Percentiles rank a stretch among this genome's conserved stretches.
phyloP scores from a whole-genome alignment of 2,888 invertebrate species.

The Drosophila austrosaltans region DNA sequence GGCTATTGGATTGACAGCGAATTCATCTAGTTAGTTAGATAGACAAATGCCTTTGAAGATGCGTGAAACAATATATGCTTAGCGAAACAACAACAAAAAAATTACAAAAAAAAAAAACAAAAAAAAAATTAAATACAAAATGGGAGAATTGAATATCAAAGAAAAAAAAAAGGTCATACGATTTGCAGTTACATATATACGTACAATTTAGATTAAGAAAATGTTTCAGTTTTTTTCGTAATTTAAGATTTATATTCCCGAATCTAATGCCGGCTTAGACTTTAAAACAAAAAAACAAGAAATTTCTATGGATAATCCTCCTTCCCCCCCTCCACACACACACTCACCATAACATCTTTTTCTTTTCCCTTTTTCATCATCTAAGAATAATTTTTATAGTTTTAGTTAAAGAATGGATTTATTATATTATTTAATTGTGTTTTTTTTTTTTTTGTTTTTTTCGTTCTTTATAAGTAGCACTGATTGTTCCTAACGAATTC shows the following conservation, averaged over 20 bases:
- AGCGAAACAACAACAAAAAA: slow-evolving; percentile 24
- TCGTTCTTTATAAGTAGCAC: slow-evolving; percentile 55
- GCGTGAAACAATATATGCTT: slow-evolving; percentile 56
- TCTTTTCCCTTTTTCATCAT: too few relatives aligned
- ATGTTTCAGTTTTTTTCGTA: slow-evolving; percentile 28
- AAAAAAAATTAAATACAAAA: slow-evolving; percentile 30
- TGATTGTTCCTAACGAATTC: slow-evolving; percentile 73
- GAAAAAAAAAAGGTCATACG: slow-evolving; percentile 35
- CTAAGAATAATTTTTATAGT: slow-evolving; percentile 19
- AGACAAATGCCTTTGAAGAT: slow-evolving; percentile 79
- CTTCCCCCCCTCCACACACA: too few relatives aligned
- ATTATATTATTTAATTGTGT: background rate
- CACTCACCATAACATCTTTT: too few relatives aligned
- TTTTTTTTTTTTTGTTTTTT: slow-evolving; percentile 37
- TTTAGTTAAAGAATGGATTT: slow-evolving; percentile 27
- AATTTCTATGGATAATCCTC: slow-evolving; percentile 14
- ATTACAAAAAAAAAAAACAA: slow-evolving; percentile 42
- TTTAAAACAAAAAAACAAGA: slow-evolving; percentile 39
- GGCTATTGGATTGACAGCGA: slow-evolving; percentile 72
- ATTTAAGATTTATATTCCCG: slow-evolving; percentile 56
- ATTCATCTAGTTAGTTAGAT: slow-evolving; percentile 73
- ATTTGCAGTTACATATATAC: slow-evolving; percentile 33
- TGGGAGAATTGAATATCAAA: slow-evolving; percentile 10
- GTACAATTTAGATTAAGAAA: slow-evolving; percentile 39
- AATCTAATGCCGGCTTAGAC: slow-evolving; percentile 80